Evolutionary conservation across 2,113 vertebrate genomes (phyloP).

Genomic region (Toxotes chatareus): DNA sequence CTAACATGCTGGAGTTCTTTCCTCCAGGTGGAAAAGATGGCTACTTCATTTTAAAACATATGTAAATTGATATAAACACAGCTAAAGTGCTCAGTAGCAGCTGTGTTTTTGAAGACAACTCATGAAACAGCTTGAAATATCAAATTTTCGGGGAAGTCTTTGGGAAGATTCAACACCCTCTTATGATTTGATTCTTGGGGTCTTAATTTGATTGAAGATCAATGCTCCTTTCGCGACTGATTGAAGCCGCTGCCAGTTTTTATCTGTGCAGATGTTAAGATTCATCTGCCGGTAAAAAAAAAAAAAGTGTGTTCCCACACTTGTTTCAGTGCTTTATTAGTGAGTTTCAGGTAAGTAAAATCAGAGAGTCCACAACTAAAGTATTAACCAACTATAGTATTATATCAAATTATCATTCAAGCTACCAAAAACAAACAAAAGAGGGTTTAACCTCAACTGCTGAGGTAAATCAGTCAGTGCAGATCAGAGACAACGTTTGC

Average conservation of each 20-base stretch:
- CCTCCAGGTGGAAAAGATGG: too few species aligned
- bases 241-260: neutral
- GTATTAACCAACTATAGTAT: neutral
- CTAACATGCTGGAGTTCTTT: neutral
- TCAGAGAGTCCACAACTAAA: too few species aligned
- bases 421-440: neutral
- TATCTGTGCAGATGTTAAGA: neutral
- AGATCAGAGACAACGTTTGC: neutral
- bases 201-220: neutral
- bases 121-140: neutral
- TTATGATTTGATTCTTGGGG: neutral
- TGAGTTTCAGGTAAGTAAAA: too few species aligned
- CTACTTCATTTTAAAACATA: too few species aligned
- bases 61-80: neutral
- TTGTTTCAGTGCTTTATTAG: too few species aligned
- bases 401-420: neutral
- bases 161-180: neutral
- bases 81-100: neutral
- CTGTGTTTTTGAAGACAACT: neutral
- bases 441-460: neutral
- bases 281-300: too few species aligned
- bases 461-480: neutral
- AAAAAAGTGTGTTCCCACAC: too few species aligned
- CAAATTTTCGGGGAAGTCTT: neutral
- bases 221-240: neutral